Evolutionary conservation across 1,140 invertebrate species (phyloP), one percentile per base, ranked within the genome.

Genomic region (Gryon sp.): DNA sequence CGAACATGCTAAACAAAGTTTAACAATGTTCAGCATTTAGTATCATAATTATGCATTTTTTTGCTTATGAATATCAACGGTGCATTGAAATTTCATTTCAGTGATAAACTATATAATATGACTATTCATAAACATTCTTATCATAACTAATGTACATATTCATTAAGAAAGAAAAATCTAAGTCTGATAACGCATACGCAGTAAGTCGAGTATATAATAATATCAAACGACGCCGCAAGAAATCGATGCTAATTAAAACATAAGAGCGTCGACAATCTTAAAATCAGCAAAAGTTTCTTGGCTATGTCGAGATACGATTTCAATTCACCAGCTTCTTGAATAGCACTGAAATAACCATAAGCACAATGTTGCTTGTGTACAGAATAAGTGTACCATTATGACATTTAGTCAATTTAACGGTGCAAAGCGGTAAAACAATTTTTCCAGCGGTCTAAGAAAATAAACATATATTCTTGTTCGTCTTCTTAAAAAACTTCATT

Each of bases 321-420:
- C 19, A 15, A 63, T 63, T 40, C 15, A 11, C 14, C 9, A 5
- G 6, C 15, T 40, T 50, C 15, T 16, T 15, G 24, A 38, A 26
- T 20, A 28, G 32, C 7, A 5, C 26, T 52, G 36, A 65, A 52
- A 65, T 52, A 62, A 36, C 57, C 30, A 22, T 4, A 32, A 4
- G 40, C 36, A 62, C 57, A 62, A 62, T 38, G 43, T 62, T n/a
- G 20, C 43, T 20, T 38, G 43, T 62, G 43, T 62, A 40, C 22
- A n/a, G n/a, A 62, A 15, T 32, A 48, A 62, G 41, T 26, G 19
- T 40, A 62, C 28, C 57, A 62, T 62, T 62, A 62, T 62, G 41
- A 62, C 32, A 19, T 48, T 26, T 48, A 62, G 41, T 48, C 12
- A 45, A 28, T 15, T 38, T 62, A 62, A 48, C 43, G 57, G 26